Evolutionary conservation across 2,113 vertebrate species (phyloP).

Genomic region (Spheniscus mendiculus): DNA sequence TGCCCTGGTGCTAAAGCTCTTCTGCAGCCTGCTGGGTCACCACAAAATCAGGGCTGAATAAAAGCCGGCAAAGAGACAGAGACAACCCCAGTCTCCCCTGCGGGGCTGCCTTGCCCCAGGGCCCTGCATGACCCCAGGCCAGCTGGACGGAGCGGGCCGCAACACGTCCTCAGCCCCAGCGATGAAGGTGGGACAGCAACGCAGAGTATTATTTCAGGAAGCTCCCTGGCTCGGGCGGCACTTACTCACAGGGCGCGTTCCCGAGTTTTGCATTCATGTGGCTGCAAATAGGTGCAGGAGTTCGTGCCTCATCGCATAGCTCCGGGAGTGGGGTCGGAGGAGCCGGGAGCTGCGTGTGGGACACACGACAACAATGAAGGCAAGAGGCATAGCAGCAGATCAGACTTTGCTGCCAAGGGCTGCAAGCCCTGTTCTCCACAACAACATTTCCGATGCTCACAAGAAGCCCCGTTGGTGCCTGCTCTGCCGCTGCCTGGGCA

Average conservation of each 20-base stretch:
- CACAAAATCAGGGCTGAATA: not conserved
- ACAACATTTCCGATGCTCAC: not conserved
- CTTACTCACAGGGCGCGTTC: not conserved
- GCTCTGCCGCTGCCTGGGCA: not conserved
- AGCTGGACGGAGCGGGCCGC: not conserved
- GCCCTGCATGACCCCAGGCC: not conserved
- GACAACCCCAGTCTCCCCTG: accelerated
- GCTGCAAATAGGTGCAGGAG: slow-evolving; percentile 34
- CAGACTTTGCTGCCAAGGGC: not conserved
- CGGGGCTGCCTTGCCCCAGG: accelerated
- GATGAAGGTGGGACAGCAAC: slow-evolving; percentile 5
- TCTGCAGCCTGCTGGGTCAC: not conserved
- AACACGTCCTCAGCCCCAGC: not conserved
- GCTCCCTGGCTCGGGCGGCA: not conserved
- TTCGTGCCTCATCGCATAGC: not conserved
- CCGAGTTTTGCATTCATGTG: slow-evolving; percentile 30
- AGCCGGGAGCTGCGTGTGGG: not conserved
- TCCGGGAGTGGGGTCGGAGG: not conserved
- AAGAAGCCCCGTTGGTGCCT: accelerated
- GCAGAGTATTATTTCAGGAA: slow-evolving; percentile 8
- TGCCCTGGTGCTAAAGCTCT: not conserved
- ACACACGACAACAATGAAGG: not conserved
- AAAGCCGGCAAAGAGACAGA: not conserved
- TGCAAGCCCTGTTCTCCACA: accelerated
- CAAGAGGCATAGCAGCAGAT: not conserved